These are phyloP conservation scores for Drosophila helvetica DNA, from an alignment of 2,888 invertebrate species.

Conservation along the genomic window DNA sequence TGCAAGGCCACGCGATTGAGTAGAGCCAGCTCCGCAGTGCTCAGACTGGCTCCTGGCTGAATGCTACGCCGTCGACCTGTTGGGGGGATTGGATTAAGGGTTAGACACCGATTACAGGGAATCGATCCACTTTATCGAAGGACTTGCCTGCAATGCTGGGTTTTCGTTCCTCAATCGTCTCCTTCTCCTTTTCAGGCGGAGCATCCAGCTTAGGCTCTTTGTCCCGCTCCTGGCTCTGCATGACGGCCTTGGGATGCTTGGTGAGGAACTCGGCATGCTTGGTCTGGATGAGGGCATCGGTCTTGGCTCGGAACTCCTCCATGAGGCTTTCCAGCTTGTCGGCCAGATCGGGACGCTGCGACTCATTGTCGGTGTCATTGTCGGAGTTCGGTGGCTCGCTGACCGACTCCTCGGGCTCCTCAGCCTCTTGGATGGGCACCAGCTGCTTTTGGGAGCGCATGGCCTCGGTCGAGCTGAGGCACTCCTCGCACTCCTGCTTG, in stretches of 20 bases:
- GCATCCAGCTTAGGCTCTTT: constrained; percentile 52
- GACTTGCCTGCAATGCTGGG: constrained; percentile 66
- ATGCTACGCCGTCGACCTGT: constrained; percentile 85
- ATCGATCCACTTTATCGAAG: neutral
- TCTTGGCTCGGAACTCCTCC: constrained; percentile 89
- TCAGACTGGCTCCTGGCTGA: constrained; percentile 87
- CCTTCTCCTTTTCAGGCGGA: constrained; percentile 7
- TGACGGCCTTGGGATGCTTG: constrained; percentile 82
- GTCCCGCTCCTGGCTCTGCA: constrained; percentile 82
- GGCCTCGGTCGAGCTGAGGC: constrained; percentile 84
- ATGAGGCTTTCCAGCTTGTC: constrained; percentile 90
- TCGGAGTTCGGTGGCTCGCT: constrained; percentile 85
- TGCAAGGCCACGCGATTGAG: constrained; percentile 86
- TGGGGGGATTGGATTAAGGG: neutral
- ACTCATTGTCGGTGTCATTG: constrained; percentile 84
- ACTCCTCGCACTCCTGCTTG: constrained; percentile 94
- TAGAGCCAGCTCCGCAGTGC: constrained; percentile 86
- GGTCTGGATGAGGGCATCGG: constrained; percentile 87
- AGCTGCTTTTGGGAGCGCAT: constrained; percentile 80
- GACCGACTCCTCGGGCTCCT: constrained; percentile 87
- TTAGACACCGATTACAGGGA: neutral
- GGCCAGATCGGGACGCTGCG: constrained; percentile 88
- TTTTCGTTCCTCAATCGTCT: constrained; percentile 64
- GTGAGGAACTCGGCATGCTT: constrained; percentile 87
- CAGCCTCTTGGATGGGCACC: constrained; percentile 85